Evolutionary conservation across 2,113 vertebrate species (phyloP), one percentile per base, ranked within the genome.

Genomic region (Polypterus senegalus): DNA sequence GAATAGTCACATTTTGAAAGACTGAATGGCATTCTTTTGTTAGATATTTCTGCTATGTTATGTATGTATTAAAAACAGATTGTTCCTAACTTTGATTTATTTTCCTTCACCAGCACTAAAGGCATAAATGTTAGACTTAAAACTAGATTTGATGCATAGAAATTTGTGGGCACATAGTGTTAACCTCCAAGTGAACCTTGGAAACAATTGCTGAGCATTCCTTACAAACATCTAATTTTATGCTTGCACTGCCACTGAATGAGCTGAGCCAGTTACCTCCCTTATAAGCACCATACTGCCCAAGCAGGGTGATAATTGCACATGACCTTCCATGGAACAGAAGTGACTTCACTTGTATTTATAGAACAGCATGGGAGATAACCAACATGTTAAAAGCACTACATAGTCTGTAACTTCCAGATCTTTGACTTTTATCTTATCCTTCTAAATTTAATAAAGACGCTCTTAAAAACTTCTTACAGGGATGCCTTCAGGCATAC

Each of bases 321-420:
- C 54, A 54, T 59, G 67, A 61, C 62, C 56, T 60, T 8, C 7
- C n/a, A 47, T 59, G 49, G 46, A 63, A 54, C 10, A 43, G 61
- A 73, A 66, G 52, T 55, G 3, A 65, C 58, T 57, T 43, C 9
- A 59, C 9, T 47, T 60, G 6, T 4, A 45, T 61, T 69, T 70
- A 54, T 47, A 54, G 10, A 43, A 3, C 63, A 8, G 49, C 53
- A 44, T 10, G 27, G 27, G 44, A 51, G 59, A 7, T 51, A 45
- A 9, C 46, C 46, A 61, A 61, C 7, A 11, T 55, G 51, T 64
- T 43, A 43, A 10, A 10, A 52, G 4, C 1, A 47, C 46, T 70
- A 1, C 3, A 2, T 59, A 27, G 45, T 10, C 47, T 47, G 9
- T n/a, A 44, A 57, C 10, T 51, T 58, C 44, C 45, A 43, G 48